Percentiles rank a stretch among this genome's conserved stretches.
Conservation (phyloP, 37 sponge, comb jelly and placozoan species). For the Ephydatia muelleri region DNA sequence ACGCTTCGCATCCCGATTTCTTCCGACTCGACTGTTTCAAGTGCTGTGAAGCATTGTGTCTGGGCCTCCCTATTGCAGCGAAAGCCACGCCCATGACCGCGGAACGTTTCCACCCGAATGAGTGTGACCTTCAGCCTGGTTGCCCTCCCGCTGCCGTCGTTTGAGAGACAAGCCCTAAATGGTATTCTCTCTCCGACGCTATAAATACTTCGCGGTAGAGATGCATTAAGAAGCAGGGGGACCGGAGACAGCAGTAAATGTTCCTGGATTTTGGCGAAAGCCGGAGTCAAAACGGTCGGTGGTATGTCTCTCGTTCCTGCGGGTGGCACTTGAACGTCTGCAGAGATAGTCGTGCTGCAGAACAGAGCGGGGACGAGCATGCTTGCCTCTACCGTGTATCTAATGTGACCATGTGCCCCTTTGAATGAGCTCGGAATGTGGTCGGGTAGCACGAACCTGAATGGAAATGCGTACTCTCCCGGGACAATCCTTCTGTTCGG, state of each 20-base stretch:
- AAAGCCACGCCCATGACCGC: not conserved
- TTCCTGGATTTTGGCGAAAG: not conserved
- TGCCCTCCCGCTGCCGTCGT: not conserved
- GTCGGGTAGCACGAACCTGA: not conserved
- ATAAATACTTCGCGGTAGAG: not conserved
- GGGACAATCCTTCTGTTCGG: not conserved
- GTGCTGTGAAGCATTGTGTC: not conserved
- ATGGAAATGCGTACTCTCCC: not conserved
- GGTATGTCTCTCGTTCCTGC: not conserved
- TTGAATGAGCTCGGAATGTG: not conserved
- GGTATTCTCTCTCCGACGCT: not conserved
- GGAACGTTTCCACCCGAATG: not conserved
- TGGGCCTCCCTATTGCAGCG: not conserved
- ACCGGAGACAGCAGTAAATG: not conserved
- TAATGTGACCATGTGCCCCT: not conserved
- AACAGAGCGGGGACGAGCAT: not conserved
- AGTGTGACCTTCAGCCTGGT: not conserved
- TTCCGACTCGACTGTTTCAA: not conserved
- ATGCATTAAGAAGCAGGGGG: not conserved
- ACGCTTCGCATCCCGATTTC: not conserved
- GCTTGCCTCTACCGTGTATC: not conserved
- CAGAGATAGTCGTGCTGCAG: not conserved
- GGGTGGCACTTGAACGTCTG: not conserved
- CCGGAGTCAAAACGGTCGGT: not conserved
- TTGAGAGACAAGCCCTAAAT: not conserved